Percentiles rank a stretch among this genome's conserved stretches.
Conservation (phyloP, 53 echinoderm and acorn worm species). For the Luidia sarsii region DNA sequence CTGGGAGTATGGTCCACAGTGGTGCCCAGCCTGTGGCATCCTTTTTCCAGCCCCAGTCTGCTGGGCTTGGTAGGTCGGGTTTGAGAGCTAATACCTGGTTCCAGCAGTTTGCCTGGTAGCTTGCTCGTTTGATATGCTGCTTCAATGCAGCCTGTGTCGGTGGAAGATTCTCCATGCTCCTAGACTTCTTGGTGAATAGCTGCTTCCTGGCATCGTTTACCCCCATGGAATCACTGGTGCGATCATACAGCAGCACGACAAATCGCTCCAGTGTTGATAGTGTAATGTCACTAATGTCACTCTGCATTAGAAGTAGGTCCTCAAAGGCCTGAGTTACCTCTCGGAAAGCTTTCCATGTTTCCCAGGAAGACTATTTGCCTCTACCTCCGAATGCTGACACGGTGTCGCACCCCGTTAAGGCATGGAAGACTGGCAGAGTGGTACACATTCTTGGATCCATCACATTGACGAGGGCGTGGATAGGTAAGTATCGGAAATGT, state of each 20-base stretch:
- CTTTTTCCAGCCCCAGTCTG: constrained; percentile 55
- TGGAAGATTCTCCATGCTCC: constrained; percentile 21
- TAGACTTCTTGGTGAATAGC: constrained; percentile 35
- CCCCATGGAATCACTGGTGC: constrained; percentile 29
- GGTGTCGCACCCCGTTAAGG: not conserved
- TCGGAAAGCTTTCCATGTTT: not conserved
- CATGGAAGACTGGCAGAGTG: not conserved
- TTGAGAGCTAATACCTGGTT: constrained; percentile 18
- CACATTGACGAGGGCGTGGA: too few species aligned
- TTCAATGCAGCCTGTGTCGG: constrained; percentile 55
- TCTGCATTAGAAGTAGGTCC: not conserved
- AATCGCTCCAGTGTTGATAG: constrained; percentile 47
- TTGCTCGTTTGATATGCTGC: constrained; percentile 57
- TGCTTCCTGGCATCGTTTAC: constrained; percentile 40
- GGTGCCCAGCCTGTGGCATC: constrained; percentile 40
- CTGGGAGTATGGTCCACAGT: constrained; percentile 68
- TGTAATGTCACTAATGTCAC: not conserved
- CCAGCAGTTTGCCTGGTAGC: constrained; percentile 49
- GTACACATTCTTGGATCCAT: not conserved
- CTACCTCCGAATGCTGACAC: not conserved
- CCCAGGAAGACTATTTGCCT: not conserved
- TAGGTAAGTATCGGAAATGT: constrained; percentile 13
- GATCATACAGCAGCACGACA: constrained; percentile 63
- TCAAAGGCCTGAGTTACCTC: not conserved
- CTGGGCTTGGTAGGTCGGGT: constrained; percentile 49